Percentiles rank a stretch among this genome's conserved stretches.
Conservation (phyloP, 1,140 invertebrate species). For the Watersipora subatra region DNA sequence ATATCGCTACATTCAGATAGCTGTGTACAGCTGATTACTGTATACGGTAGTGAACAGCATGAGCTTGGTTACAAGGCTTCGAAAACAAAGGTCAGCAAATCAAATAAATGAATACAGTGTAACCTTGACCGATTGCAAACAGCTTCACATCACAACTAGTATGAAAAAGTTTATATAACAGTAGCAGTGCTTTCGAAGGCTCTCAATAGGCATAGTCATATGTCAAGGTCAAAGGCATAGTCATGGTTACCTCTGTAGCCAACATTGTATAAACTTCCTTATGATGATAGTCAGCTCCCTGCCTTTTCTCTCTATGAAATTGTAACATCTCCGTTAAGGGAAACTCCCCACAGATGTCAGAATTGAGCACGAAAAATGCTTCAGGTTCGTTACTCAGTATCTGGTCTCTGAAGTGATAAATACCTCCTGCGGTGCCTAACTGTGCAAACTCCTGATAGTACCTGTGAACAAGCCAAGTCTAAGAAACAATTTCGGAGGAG, state of each 20-base stretch:
- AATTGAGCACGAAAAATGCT: conserved; percentile 89
- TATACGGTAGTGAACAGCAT: too few relatives aligned
- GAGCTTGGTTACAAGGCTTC: too few relatives aligned
- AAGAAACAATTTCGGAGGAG: not conserved
- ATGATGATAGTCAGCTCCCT: conserved; percentile 7
- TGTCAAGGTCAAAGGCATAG: too few relatives aligned
- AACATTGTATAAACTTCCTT: conserved; percentile 39
- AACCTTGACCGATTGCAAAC: too few relatives aligned
- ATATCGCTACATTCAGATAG: too few relatives aligned
- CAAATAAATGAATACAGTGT: too few relatives aligned
- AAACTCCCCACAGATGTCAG: conserved; percentile 95
- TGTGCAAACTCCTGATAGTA: conserved; percentile 91
- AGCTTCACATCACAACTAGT: too few relatives aligned
- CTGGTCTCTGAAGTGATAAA: conserved; percentile 94
- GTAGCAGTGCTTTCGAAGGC: too few relatives aligned
- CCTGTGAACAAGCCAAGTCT: conserved; percentile 35
- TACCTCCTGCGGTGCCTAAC: conserved; percentile 86
- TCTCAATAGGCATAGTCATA: too few relatives aligned
- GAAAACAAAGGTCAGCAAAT: too few relatives aligned
- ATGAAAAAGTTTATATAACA: too few relatives aligned
- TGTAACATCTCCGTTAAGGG: conserved; percentile 70
- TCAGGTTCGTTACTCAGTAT: conserved; percentile 75
- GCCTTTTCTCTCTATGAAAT: conserved; percentile 51
- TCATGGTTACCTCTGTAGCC: conserved; percentile 44
- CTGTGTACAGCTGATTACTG: too few relatives aligned